A percentile compares a stretch with the other conserved stretches of the same genome.
These are phyloP conservation scores for Calameuta pallipes DNA, from an alignment of 2,888 invertebrate species.

Conservation along the genomic window DNA sequence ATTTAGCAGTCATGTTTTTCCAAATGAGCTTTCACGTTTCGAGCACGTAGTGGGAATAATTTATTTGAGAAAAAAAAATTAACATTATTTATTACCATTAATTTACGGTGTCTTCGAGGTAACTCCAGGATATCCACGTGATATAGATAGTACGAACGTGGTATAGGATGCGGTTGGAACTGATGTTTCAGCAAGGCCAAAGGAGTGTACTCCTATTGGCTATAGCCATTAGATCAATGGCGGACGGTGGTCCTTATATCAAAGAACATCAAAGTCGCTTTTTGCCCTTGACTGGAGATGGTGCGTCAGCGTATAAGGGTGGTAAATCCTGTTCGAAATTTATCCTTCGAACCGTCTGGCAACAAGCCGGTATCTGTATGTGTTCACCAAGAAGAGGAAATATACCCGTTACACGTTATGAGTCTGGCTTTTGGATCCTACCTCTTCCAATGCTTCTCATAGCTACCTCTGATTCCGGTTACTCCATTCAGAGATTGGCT, in stretches of 20 bases:
- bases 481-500: conserved; percentile 29
- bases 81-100: neutral
- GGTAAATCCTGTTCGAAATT: neutral
- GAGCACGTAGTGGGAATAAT: neutral
- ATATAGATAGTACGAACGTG: neutral
- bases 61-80: neutral
- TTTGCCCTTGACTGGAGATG: conserved; percentile 20
- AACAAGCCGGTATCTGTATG: neutral
- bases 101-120: neutral
- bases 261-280: conserved; percentile 44
- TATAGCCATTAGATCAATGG: conserved; percentile 44
- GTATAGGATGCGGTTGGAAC: neutral
- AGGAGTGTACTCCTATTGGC: conserved; percentile 18
- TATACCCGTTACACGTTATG: neutral
- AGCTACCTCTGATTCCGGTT: conserved; percentile 29
- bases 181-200: conserved; percentile 40
- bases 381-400: neutral
- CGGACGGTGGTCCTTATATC: conserved; percentile 23
- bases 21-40: neutral
- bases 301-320: conserved; percentile 9
- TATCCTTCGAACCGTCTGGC: neutral
- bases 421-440: neutral
- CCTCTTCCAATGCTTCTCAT: neutral
- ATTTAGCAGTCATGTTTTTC: neutral
- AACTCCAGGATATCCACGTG: neutral